phyloP scores from a whole-genome alignment of 2,113 vertebrate genomes.

The Noturus placidus region DNA sequence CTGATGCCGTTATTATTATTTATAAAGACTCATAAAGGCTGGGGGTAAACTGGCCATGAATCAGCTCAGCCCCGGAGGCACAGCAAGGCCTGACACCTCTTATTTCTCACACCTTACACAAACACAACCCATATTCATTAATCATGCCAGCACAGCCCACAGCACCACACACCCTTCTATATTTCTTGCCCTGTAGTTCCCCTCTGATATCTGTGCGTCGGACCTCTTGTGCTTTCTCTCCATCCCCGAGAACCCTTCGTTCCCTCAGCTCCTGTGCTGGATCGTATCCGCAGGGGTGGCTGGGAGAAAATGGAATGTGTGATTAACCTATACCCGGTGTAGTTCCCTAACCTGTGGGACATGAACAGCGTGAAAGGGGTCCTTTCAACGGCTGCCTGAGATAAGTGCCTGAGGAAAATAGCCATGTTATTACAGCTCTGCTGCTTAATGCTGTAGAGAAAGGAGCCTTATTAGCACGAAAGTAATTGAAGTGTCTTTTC shows the following conservation, averaged over 20 bases:
- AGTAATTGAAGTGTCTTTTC: constrained; percentile 55
- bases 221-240: background rate
- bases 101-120: constrained; percentile 60
- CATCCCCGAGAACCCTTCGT: background rate
- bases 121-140: constrained; percentile 51
- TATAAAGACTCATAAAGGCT: constrained; percentile 61
- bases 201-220: constrained; percentile 27
- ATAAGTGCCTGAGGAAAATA: constrained; percentile 52
- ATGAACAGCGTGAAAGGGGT: constrained; percentile 39
- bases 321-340: constrained; percentile 47
- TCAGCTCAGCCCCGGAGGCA: constrained; percentile 51
- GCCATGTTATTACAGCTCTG: constrained; percentile 50
- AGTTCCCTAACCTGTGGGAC: constrained; percentile 50
- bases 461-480: constrained; percentile 51
- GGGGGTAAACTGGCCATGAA: constrained; percentile 54
- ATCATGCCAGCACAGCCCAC: constrained; percentile 44
- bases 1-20: constrained; percentile 60
- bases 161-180: constrained; percentile 31
- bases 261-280: background rate
- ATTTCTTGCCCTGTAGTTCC: constrained; percentile 33
- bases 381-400: constrained; percentile 39
- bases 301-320: constrained; percentile 48
- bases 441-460: constrained; percentile 46
- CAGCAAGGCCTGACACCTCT: constrained; percentile 48
- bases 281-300: constrained; percentile 20